Evolutionary conservation across 2,888 invertebrate genomes (phyloP).

Genomic region (Tridacna gigas): DNA sequence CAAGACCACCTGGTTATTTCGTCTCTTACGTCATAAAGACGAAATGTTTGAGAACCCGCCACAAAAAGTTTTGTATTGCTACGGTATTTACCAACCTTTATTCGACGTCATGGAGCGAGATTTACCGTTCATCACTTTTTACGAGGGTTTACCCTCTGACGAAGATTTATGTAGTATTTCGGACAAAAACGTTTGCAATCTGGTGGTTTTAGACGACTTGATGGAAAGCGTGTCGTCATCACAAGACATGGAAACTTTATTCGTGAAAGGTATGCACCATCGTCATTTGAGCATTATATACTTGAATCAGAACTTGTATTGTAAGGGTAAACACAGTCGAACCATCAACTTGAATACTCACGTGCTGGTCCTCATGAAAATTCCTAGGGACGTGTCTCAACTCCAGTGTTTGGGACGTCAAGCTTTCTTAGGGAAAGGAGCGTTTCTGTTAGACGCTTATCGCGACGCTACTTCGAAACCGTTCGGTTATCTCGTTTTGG

Average conservation of each 20-base stretch:
- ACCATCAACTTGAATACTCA: slow-evolving; percentile 56
- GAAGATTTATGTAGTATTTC: slow-evolving; percentile 31
- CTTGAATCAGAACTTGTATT: slow-evolving; percentile 55
- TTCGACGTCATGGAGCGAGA: slow-evolving; percentile 49
- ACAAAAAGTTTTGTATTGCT: slow-evolving; percentile 56
- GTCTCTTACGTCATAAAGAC: slow-evolving; percentile 38
- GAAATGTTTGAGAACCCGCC: slow-evolving; percentile 51
- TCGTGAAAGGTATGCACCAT: slow-evolving; percentile 57
- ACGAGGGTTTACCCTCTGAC: slow-evolving; percentile 46
- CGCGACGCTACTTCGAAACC: slow-evolving; percentile 49
- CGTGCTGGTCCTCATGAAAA: slow-evolving; percentile 49
- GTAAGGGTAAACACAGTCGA: slow-evolving; percentile 39
- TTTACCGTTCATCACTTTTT: slow-evolving; percentile 47
- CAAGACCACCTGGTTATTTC: slow-evolving; percentile 26
- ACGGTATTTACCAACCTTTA: slow-evolving; percentile 56
- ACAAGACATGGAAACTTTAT: slow-evolving; percentile 46
- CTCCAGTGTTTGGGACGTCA: slow-evolving; percentile 52
- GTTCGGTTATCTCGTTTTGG: slow-evolving; percentile 56
- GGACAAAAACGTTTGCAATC: slow-evolving; percentile 25
- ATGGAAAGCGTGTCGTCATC: slow-evolving; percentile 55
- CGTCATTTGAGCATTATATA: slow-evolving; percentile 40
- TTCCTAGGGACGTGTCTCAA: slow-evolving; percentile 53
- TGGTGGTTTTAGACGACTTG: slow-evolving; percentile 46
- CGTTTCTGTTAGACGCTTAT: slow-evolving; percentile 44
- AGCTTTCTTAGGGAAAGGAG: slow-evolving; percentile 47